phyloP scores from a whole-genome alignment of 1,140 invertebrate genomes.

The Meloidogyne exigua region DNA sequence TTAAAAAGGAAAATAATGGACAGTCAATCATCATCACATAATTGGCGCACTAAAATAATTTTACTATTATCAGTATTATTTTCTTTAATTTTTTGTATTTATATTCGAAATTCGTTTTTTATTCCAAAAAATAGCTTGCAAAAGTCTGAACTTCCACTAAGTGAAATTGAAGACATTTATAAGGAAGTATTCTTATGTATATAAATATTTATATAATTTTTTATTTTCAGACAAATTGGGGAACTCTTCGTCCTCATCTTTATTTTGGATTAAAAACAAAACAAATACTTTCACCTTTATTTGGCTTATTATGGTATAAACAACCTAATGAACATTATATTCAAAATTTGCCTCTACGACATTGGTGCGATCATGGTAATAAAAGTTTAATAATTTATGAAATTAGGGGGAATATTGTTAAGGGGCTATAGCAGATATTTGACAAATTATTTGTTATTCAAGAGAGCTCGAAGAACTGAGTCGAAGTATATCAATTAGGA shows the following conservation, averaged over 20 bases:
- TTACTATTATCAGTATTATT: constrained; percentile 1
- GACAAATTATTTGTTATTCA: too few relatives aligned
- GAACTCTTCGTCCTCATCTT: constrained; percentile 80
- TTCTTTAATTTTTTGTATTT: neutral
- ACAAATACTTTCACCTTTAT: constrained; percentile 80
- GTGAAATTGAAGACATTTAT: constrained; percentile 17
- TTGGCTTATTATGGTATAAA: constrained; percentile 91
- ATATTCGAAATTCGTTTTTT: constrained; percentile 9
- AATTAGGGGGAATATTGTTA: too few relatives aligned
- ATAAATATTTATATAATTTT: neutral
- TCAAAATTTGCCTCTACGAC: constrained; percentile 63
- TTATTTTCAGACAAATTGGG: constrained; percentile 71
- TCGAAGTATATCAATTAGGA: too few relatives aligned
- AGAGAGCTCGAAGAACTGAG: too few relatives aligned
- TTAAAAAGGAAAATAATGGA: neutral
- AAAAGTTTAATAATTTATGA: neutral
- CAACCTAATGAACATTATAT: constrained; percentile 73
- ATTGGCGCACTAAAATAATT: neutral
- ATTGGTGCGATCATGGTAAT: constrained; percentile 90
- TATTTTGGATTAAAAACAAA: constrained; percentile 79
- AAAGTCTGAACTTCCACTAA: constrained; percentile 20
- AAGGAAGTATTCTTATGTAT: constrained; percentile 8
- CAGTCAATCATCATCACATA: neutral
- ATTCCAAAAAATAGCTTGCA: neutral
- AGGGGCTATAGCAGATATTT: too few relatives aligned